Base-by-base conservation (phyloP, 2,797 vertebrate species). In the Anguilla obscura region DNA sequence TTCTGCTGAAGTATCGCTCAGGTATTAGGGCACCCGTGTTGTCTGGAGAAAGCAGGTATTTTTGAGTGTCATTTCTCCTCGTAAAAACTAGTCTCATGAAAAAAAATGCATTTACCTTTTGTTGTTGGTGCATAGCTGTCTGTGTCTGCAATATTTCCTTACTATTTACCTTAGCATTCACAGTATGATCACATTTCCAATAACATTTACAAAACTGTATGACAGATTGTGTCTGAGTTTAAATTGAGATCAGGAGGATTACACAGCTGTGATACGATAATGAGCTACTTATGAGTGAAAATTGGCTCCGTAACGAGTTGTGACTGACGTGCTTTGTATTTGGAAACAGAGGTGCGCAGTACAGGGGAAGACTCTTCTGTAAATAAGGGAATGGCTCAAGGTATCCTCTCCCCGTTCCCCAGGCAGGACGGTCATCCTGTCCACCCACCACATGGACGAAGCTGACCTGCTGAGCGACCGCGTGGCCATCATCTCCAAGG, bases 361-460 rank as follows among this genome's bases (percentile, higher is more conserved):
- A 36, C 74, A 76, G 69, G 7, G 27, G 69, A 14, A 71, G 6
- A 71, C 69, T 21, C 1, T 18, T 33, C 33, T 7, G 4, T 21
- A 18, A 6, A 79, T 40, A 7, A 79, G 45, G 5, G 33, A 79
- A 40, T 40, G 74, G 36, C 33, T 21, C 14, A 40, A 79, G 3
- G 14, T 40, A 9, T 79, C 74, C 7, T 79, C 18, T 79, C 33
- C 6, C 36, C 18, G 9, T 33, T 40, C 74, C 33, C 54, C 93
- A 99, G 99, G 97, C 21, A 97, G 97, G 87, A 99, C 98, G 0
- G 97, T 99, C 90, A 98, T 99, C 88, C 96, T 99, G 86, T 99
- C 99, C 91, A 99, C 99, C 0, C 99, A 99, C 86, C 98, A 99
- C 93, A 99, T 99, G 98, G 99, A 99, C 30, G 99, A 99, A 92